Evolutionary conservation across 2,888 invertebrate genomes (phyloP), one percentile per base, ranked within the genome.

Genomic region (Alentia gelatinosa): DNA sequence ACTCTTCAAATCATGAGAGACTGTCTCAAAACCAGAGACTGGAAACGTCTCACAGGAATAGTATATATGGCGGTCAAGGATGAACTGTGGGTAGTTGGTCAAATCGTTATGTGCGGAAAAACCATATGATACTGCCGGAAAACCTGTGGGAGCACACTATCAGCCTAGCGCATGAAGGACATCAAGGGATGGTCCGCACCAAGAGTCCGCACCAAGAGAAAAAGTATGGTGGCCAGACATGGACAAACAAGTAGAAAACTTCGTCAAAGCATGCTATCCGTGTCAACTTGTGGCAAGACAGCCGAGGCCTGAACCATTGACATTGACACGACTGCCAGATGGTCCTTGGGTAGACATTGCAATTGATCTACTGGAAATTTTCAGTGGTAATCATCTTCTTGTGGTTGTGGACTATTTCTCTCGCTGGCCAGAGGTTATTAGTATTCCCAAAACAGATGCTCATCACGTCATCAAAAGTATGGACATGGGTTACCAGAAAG

Each of bases 211-310:
- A 91, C 5, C 15, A 89, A 26, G 40, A 68, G 35, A n/a, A n/a
- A 91, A 89, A 40, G 89, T 86, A 0, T 91, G 91, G 91, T 91
- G 88, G 88, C 90, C 91, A 4, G 40, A 39, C 0, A 91, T 90
- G 84, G 91, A 91, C 47, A 75, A 75, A 37, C 35, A 86, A 12
- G 90, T 89, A 74, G 91, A 91, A 79, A 50, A 33, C 7, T 37
- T 12, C n/a, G 30, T 90, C 5, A 86, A 88, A 15, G 19, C 37
- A 4, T 89, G 83, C 39, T 50, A 63, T 83, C 68, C 63, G 9
- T 89, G 90, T 37, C 89, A 89, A 42, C 40, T 83, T 19, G 86
- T 75, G 5, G 63, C 35, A n/a, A 19, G 83, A 0, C 7, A 23
- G 50, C 23, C 75, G 19, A 74, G 39, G 0, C 88, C 42, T 23